A percentile compares a stretch with the other conserved stretches of the same genome.
Conservation (phyloP, 2,113 vertebrate genomes). For the Verasper variegatus region DNA sequence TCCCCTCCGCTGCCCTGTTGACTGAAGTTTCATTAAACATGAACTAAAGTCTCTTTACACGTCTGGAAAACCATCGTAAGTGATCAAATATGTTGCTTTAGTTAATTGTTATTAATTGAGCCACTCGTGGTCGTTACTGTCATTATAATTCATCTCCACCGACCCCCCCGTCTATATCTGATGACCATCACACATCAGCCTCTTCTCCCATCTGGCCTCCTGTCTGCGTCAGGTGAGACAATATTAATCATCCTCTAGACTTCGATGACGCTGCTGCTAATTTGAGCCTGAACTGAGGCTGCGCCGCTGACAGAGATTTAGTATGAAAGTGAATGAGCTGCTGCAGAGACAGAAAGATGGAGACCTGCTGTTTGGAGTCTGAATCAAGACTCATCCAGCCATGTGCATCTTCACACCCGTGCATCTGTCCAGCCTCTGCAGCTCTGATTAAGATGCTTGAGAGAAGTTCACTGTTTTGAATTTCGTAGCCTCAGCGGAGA, state of each 20-base stretch:
- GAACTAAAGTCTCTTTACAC: neutral
- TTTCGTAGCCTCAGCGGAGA: too few species aligned
- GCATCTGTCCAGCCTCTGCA: slow-evolving; percentile 14
- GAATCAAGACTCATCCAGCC: slow-evolving; percentile 13
- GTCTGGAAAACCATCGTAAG: neutral
- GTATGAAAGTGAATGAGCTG: slow-evolving; percentile 41
- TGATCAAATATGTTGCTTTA: neutral
- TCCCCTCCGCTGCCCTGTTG: too few species aligned
- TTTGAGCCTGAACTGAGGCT: slow-evolving; percentile 37
- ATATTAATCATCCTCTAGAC: slow-evolving; percentile 49
- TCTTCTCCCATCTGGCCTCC: slow-evolving; percentile 24
- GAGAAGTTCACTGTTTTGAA: too few species aligned
- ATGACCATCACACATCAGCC: slow-evolving; percentile 23
- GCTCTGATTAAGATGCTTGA: neutral
- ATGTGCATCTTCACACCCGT: neutral
- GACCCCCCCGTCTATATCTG: slow-evolving; percentile 28
- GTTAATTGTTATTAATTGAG: neutral
- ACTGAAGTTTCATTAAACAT: too few species aligned
- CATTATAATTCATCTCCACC: slow-evolving; percentile 25
- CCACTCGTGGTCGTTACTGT: neutral
- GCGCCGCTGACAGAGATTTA: slow-evolving; percentile 47
- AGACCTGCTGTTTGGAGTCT: slow-evolving; percentile 31
- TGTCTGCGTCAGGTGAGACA: slow-evolving; percentile 39
- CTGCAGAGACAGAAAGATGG: slow-evolving; percentile 30
- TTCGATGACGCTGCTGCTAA: slow-evolving; percentile 61